Percentiles rank a stretch among this genome's conserved stretches.
Conservation (phyloP, 1,140 invertebrate genomes). For the Lordiphosa collinella region DNA sequence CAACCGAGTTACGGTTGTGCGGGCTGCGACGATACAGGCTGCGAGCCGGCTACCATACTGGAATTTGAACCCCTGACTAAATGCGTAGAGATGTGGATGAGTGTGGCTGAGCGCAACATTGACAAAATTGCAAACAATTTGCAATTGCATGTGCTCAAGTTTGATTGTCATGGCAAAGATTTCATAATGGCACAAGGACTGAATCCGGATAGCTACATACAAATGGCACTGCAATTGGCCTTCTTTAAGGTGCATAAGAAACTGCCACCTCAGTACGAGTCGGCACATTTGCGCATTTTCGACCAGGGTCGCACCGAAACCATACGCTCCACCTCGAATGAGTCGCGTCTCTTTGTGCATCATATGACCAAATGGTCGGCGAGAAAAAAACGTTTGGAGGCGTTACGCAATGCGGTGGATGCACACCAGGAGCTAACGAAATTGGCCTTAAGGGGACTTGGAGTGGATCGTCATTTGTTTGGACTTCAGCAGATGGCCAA, state of each 20-base stretch:
- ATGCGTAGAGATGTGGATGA: constrained; percentile 25
- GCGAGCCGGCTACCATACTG: not conserved
- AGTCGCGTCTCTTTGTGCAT: constrained; percentile 88
- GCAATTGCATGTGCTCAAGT: constrained; percentile 86
- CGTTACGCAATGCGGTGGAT: constrained; percentile 86
- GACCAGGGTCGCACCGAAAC: constrained; percentile 91
- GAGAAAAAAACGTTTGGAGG: constrained; percentile 20
- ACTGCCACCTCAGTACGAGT: constrained; percentile 92
- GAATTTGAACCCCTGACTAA: constrained; percentile 12
- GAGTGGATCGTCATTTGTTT: constrained; percentile 92
- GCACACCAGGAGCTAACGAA: constrained; percentile 90
- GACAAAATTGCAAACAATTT: constrained; percentile 82
- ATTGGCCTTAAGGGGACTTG: constrained; percentile 88
- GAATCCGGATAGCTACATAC: constrained; percentile 94
- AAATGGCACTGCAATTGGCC: constrained; percentile 94
- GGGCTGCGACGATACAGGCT: too few species aligned
- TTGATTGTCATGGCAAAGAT: constrained; percentile 88
- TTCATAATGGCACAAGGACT: constrained; percentile 89
- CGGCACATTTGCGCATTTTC: constrained; percentile 90
- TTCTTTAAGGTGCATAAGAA: constrained; percentile 89
- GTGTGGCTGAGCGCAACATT: constrained; percentile 35
- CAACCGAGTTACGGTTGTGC: constrained; percentile 29
- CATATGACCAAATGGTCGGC: constrained; percentile 82
- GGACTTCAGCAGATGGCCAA: constrained; percentile 90
- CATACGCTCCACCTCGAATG: constrained; percentile 90